Evolutionary conservation across 2,888 invertebrate species (phyloP), one percentile per base, ranked within the genome.

Genomic region (Gasteruption jaculator): DNA sequence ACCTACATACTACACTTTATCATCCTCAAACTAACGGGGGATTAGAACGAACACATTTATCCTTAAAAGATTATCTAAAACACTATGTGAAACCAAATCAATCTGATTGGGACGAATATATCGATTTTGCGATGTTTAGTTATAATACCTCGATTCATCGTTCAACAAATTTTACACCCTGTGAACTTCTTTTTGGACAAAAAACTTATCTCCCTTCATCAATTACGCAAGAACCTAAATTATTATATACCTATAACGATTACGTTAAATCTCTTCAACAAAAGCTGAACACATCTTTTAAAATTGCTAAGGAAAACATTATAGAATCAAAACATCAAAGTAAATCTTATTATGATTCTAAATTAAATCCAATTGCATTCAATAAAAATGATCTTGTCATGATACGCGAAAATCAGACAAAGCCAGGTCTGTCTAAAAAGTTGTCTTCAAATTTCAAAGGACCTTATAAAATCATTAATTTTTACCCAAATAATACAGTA

Each of bases 11-110:
- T 6, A 57, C 56, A 11, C 51, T 5, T n/a, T n/a, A n/a, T n/a
- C n/a, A n/a, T n/a, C n/a, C n/a, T n/a, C n/a, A n/a, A n/a, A n/a
- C n/a, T n/a, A 63, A 61, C 24, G 60, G 63, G 5, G 50, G 54
- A 3, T 33, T 62, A 4, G 66, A 66, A 47, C 38, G 65, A 16
- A 53, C 50, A 21, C 63, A 69, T 38, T 32, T 49, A 16, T 61
- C 61, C 2, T 30, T 66, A 19, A 51, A 47, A 5, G 58, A 61
- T 15, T 60, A 59, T 39, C 22, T 67, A 2, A 54, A 56, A 41
- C 56, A 60, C 39, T 63, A 50, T 38, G 57, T 62, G 5, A 53
- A 52, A 12, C 4, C 38, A 14, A 38, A 57, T n/a, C 54, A 56
- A 46, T 38, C 40, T 5, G 52, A 64, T 40, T 68, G 65, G 63